Evolutionary conservation across 2,113 vertebrate species (phyloP), one percentile per base, ranked within the genome.

Genomic region (Ovibos moschatus): DNA sequence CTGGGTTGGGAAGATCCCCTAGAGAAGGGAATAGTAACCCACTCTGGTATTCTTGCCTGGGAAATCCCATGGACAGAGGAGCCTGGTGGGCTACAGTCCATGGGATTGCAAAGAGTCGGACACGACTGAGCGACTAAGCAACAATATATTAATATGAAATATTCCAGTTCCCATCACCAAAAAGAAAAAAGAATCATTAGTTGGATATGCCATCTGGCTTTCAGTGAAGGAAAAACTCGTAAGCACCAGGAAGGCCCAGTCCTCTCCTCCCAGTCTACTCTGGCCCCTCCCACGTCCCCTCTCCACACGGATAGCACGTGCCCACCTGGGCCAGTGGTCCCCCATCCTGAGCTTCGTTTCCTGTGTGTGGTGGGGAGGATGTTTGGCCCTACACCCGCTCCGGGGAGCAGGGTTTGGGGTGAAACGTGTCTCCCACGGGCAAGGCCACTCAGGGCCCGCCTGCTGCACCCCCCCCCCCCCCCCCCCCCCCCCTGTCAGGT

Each of bases 221-320:
- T 96, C 94, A 90, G 74, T 92, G 89, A 87, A 55, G 55, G 74
- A 92, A 58, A 58, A 86, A 57, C 25, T 86, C 28, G 0, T 30
- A 25, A 58, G 51, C 30, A 78, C 23, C 30, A 43, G 43, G 53
- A 27, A 64, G 6, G 33, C 25, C 55, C 67, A 15, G 30, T 8
- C 7, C 53, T 12, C 5, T 50, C 62, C 57, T 19, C 50, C 33
- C 12, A 23, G 3, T 12, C 13, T 10, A 40, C 11, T 3, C 21
- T 7, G 25, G 51, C 23, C 14, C 64, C 67, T 12, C 67, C n/a
- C 67, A 23, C 0, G 40, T 2, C 53, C 40, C 11, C 36, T 6
- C 25, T n/a, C 50, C 25, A n/a, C 13, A 81, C 12, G 33, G 55
- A 50, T 9, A n/a, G 79, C 87, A 43, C 21, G 23, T n/a, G 43